Percentiles rank a stretch among this genome's conserved stretches.
Conservation (phyloP, 2,797 vertebrate genomes). For the Urocyon cinereoargenteus region DNA sequence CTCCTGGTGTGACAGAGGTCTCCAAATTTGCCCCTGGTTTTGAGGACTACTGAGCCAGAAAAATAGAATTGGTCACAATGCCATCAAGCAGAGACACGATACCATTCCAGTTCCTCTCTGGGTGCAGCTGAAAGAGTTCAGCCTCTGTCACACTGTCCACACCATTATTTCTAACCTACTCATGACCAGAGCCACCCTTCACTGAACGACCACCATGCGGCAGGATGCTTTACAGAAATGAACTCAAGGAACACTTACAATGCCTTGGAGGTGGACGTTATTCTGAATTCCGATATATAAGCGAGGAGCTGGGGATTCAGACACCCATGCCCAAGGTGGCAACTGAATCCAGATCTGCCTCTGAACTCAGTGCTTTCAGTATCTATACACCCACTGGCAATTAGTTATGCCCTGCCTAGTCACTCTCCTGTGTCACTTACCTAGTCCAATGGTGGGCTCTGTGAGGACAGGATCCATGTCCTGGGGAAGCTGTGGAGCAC, state of each 20-base stretch:
- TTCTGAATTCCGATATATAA: not conserved
- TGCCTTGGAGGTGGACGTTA: not conserved
- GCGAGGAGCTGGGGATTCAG: not conserved
- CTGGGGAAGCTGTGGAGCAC: too few species aligned
- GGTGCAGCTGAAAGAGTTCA: too few species aligned
- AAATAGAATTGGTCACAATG: not conserved
- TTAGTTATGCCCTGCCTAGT: not conserved
- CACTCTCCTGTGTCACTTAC: not conserved
- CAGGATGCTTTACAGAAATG: not conserved
- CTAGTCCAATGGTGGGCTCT: not conserved
- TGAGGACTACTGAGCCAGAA: not conserved
- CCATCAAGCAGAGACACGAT: not conserved
- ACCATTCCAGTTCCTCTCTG: not conserved
- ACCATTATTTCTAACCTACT: not conserved
- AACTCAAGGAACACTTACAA: not conserved
- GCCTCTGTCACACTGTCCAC: not conserved
- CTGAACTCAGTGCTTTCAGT: not conserved
- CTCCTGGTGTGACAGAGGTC: not conserved
- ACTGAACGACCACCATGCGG: fast-evolving
- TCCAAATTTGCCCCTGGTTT: not conserved
- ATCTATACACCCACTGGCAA: not conserved
- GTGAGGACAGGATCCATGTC: fast-evolving
- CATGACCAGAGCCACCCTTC: not conserved
- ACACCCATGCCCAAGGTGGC: not conserved
- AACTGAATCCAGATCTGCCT: not conserved